phyloP scores from a whole-genome alignment of 2,113 vertebrate species.

The Cathartes aura region DNA sequence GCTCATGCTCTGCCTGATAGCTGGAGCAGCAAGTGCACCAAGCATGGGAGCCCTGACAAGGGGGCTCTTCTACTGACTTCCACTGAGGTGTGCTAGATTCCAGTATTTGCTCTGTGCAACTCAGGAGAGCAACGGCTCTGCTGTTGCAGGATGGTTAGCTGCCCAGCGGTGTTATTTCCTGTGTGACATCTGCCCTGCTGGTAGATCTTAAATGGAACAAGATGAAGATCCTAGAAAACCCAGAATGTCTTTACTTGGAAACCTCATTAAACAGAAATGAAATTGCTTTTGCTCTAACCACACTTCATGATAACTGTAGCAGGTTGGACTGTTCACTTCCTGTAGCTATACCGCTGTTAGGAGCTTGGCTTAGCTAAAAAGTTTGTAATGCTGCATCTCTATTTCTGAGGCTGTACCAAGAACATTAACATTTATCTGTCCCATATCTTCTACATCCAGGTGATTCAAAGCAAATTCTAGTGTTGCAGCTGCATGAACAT shows the following conservation, averaged over 20 bases:
- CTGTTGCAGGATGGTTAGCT: neutral
- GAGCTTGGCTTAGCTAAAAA: neutral
- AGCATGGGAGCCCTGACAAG: neutral
- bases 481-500: neutral
- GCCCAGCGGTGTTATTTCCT: neutral
- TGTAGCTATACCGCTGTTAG: fast-evolving
- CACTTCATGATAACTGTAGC: neutral
- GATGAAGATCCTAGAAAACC: conserved; percentile 7
- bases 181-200: neutral
- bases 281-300: conserved; percentile 14
- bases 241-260: conserved; percentile 48
- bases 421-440: neutral
- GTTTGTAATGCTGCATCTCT: neutral
- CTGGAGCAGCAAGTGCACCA: neutral
- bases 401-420: neutral
- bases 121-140: neutral
- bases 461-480: neutral
- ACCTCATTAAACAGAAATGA: conserved; percentile 19
- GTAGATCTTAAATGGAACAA: neutral
- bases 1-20: neutral
- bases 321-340: neutral
- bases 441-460: fast-evolving
- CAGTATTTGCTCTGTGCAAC: conserved; percentile 45
- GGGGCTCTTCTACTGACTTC: conserved; percentile 64
- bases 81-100: conserved; percentile 73